Evolutionary conservation across 2,888 invertebrate species (phyloP).

Genomic region (Rhyacophila evoluta): DNA sequence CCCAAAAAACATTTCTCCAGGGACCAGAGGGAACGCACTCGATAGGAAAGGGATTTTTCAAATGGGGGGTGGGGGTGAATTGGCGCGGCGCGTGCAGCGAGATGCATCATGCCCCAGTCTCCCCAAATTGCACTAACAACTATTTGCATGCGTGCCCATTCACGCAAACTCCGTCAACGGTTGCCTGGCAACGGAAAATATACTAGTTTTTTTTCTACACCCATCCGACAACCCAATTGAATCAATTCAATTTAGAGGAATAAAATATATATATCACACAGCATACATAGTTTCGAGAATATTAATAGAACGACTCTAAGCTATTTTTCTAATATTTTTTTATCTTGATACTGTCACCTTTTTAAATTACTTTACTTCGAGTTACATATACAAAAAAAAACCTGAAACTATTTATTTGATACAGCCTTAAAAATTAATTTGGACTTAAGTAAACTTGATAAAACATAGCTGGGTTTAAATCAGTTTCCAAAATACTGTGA

Average conservation of each 20-base stretch:
- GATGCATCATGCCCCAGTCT: constrained; percentile 20
- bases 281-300: too few species aligned
- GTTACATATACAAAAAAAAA: too few species aligned
- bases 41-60: background rate
- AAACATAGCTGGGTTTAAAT: too few species aligned
- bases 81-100: constrained; percentile 15
- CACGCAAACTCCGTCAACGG: constrained; percentile 37
- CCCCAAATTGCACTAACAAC: constrained; percentile 45
- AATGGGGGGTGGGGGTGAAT: background rate
- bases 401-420: too few species aligned
- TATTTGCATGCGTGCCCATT: constrained; percentile 43
- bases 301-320: too few species aligned
- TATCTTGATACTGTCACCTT: too few species aligned
- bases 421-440: too few species aligned
- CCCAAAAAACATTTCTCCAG: constrained; percentile 50
- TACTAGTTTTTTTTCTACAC: constrained; percentile 1
- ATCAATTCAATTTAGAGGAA: background rate
- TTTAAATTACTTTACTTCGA: too few species aligned
- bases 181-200: constrained; percentile 48
- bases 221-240: background rate
- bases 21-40: constrained; percentile 1
- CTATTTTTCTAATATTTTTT: too few species aligned
- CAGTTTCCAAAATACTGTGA: too few species aligned
- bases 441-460: too few species aligned
- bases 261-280: too few species aligned